These are phyloP conservation scores for Microctonus hyperodae DNA, from an alignment of 2,888 invertebrate species.

Conservation along the genomic window DNA sequence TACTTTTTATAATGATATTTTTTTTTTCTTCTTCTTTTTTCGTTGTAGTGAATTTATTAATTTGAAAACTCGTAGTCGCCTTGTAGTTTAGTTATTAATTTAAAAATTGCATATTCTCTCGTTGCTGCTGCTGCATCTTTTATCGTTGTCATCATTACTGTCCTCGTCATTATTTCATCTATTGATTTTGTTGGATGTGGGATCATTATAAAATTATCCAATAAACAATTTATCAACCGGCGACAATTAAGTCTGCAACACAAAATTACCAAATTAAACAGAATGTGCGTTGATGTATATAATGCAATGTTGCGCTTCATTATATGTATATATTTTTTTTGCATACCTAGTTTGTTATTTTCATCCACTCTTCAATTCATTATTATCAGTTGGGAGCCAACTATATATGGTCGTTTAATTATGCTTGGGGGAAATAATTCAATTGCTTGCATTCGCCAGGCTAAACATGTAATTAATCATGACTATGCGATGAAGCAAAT, in stretches of 20 bases:
- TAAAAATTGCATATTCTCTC: neutral
- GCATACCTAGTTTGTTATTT: neutral
- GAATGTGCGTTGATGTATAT: neutral
- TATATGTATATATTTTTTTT: neutral
- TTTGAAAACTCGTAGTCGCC: neutral
- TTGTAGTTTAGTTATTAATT: neutral
- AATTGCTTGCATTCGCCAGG: neutral
- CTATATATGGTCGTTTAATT: neutral
- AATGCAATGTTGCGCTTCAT: neutral
- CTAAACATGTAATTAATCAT: constrained; percentile 4
- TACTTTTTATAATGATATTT: constrained; percentile 32
- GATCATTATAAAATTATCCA: neutral
- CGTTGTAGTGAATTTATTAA: neutral
- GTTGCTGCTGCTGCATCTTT: neutral
- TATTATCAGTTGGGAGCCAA: neutral
- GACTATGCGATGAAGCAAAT: neutral
- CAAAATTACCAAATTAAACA: neutral
- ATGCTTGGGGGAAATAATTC: neutral
- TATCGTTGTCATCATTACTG: neutral
- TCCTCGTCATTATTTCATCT: neutral
- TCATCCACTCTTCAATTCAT: neutral
- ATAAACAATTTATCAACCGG: neutral
- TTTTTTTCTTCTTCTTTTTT: constrained; percentile 17
- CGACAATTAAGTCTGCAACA: constrained; percentile 12
- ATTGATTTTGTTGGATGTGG: neutral